Conservation (phyloP, 2,797 vertebrate species). For the Lerista edwardsae region DNA sequence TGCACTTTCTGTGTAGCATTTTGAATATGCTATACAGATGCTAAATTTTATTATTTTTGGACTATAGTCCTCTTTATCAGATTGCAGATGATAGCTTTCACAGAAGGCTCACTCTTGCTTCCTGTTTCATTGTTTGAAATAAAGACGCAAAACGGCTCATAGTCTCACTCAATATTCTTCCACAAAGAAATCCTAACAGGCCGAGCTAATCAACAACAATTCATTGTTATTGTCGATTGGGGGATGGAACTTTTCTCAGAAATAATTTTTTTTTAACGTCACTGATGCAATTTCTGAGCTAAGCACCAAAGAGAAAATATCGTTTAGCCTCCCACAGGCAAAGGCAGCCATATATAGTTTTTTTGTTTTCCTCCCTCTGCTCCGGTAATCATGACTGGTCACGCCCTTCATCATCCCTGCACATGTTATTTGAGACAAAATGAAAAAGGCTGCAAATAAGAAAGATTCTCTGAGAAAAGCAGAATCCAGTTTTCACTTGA, state of each 20-base stretch:
- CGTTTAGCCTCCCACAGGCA: slow-evolving; percentile 25
- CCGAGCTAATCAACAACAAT: slow-evolving; percentile 32
- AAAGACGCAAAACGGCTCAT: background rate
- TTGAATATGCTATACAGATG: too few relatives aligned
- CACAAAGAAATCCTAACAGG: slow-evolving; percentile 42
- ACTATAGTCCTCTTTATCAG: too few relatives aligned
- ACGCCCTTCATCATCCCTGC: slow-evolving; percentile 37
- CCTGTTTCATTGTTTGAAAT: background rate
- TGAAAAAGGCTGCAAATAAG: slow-evolving; percentile 56
- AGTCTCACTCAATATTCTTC: slow-evolving; percentile 11
- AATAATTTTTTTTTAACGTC: slow-evolving; percentile 24
- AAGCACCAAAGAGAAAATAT: slow-evolving; percentile 11
- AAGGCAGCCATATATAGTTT: slow-evolving; percentile 34
- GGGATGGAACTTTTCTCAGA: slow-evolving; percentile 41
- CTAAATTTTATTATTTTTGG: too few relatives aligned
- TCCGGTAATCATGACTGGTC: slow-evolving; percentile 25
- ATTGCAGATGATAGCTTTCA: background rate
- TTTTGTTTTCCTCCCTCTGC: slow-evolving; percentile 19
- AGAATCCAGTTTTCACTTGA: slow-evolving; percentile 46
- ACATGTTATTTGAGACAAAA: slow-evolving; percentile 53
- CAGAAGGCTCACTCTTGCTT: background rate
- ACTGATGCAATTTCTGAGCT: slow-evolving; percentile 29
- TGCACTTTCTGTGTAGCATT: too few relatives aligned
- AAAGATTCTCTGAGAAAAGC: slow-evolving; percentile 54
- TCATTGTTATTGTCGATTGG: slow-evolving; percentile 14